Base-by-base conservation (phyloP, 1,140 invertebrate species). In the Bombus confusus region DNA sequence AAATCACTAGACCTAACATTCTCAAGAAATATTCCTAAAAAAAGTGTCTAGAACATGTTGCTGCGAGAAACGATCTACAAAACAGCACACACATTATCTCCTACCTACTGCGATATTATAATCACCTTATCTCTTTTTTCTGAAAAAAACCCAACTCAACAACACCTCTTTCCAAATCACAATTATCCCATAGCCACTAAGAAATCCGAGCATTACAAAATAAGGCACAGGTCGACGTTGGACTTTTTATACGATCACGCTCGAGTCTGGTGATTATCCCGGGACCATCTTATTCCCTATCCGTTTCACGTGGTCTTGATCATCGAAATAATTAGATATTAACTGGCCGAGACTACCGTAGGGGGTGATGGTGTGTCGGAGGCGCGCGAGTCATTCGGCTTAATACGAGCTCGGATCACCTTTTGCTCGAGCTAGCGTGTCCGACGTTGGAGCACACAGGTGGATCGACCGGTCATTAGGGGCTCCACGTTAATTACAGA, bases 291-390 rank as follows among this genome's bases (percentile, higher is more conserved):
- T 87, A 80, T 86, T 83, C 74, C 87, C 92, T 92, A 92, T 92
- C 87, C 88, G 88, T 92, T 92, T 94, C 92, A 91, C 83, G 87
- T 90, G 68, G 37, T 71, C 74, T 88, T 81, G 80, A 52, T 80
- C 69, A 76, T 94, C 92, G 80, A 92, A 93, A 93, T 94, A 94
- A 94, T 94, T 94, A 93, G 92, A 87, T 91, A 94, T 93, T 94
- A 94, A 94, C 94, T 92, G 90, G 62, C 39, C 43, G 39, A 75
- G 86, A 93, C 91, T 93, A 92, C 91, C 88, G 88, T 93, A 92
- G 93, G 91, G 93, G 92, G 91, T 88, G 91, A 86, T 88, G 85
- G 75, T 83, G 80, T 83, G 68, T 87, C 68, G 75, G 89, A 91
- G 80, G 78, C 82, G 85, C 93, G 85, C 93, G 89, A 95, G 94